A percentile compares a stretch with the other conserved stretches of the same genome.
These are phyloP conservation scores for Philereme transversata DNA, from an alignment of 2,888 invertebrate species.

Conservation along the genomic window DNA sequence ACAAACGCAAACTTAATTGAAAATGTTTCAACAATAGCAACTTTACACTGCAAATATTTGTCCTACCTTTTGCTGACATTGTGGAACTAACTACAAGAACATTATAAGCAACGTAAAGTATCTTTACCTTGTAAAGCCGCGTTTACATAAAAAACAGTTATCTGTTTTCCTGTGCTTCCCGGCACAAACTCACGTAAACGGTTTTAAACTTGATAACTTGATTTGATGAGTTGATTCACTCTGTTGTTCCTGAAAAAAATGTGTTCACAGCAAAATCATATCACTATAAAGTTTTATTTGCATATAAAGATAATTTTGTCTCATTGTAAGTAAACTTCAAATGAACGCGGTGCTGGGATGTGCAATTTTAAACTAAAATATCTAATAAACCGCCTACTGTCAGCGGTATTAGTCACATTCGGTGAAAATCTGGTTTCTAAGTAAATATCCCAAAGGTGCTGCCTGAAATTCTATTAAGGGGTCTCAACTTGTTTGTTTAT, in stretches of 20 bases:
- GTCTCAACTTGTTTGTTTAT: slow-evolving; percentile 72
- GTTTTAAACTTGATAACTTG: no score
- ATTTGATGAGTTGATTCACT: no score
- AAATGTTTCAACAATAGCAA: slow-evolving; percentile 43
- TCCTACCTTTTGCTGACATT: slow-evolving; percentile 44
- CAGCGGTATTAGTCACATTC: no score
- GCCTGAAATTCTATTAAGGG: slow-evolving; percentile 72
- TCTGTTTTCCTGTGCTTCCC: neutral
- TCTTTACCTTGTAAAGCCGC: slow-evolving; percentile 51
- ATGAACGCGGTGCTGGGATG: no score
- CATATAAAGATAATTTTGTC: no score
- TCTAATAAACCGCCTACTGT: no score
- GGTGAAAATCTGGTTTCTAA: slow-evolving; percentile 11
- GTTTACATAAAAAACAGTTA: slow-evolving; percentile 21
- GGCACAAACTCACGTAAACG: neutral
- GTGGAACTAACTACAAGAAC: slow-evolving; percentile 39
- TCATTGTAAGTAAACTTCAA: no score
- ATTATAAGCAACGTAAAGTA: slow-evolving; percentile 53
- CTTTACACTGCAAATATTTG: slow-evolving; percentile 41
- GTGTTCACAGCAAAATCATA: no score
- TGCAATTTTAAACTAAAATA: no score
- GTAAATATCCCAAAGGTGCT: slow-evolving; percentile 46
- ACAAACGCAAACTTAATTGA: slow-evolving; percentile 41
- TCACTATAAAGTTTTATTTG: no score
- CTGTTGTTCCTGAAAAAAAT: no score